Base-by-base conservation (phyloP, 2,113 vertebrate genomes). In the Ciconia stormi region DNA sequence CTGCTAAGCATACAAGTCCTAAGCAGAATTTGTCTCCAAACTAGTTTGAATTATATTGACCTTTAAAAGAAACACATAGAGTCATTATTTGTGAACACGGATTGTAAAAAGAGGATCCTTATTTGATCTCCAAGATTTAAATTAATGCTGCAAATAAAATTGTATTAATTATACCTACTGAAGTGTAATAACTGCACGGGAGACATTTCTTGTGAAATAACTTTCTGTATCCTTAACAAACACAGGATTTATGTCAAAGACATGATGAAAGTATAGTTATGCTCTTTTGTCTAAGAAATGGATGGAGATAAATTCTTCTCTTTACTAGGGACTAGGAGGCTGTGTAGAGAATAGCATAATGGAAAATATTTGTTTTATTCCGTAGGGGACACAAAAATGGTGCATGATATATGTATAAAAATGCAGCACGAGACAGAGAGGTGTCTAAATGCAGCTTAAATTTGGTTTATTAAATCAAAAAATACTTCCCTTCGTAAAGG, bases 91-190 rank as follows among this genome's bases (percentile, higher is more conserved):
- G 55, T 67, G 53, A 82, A 50, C 47, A 29, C 30, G 59, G 55
- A 29, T 20, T 59, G 36, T 77, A 81, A 66, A 88, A 86, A 69
- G 3, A 7, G 23, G 73, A 71, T 79, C 55, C 46, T 80, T 93
- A 50, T 71, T 87, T 85, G 53, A 56, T 86, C 61, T 90, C 70
- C 34, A 87, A 85, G 70, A 38, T 82, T 78, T 84, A 95, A 91
- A 91, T 95, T 72, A 91, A 65, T 87, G n/a, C 81, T 63, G 34
- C 70, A 96, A 96, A 94, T 91, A 79, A 91, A 93, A 92, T 94
- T 88, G 80, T 93, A 87, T 91, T 97, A 87, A 89, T 92, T 91
- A 62, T 89, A 72, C 82, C 95, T 82, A 84, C 25, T 53, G 81
- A 76, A 58, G 30, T 61, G 69, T 89, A 96, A 78, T 46, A 79